A percentile compares a stretch with the other conserved stretches of the same genome.
Evolutionary conservation across 1,140 invertebrate genomes (phyloP).

Genomic region (Brachionus angularis): DNA sequence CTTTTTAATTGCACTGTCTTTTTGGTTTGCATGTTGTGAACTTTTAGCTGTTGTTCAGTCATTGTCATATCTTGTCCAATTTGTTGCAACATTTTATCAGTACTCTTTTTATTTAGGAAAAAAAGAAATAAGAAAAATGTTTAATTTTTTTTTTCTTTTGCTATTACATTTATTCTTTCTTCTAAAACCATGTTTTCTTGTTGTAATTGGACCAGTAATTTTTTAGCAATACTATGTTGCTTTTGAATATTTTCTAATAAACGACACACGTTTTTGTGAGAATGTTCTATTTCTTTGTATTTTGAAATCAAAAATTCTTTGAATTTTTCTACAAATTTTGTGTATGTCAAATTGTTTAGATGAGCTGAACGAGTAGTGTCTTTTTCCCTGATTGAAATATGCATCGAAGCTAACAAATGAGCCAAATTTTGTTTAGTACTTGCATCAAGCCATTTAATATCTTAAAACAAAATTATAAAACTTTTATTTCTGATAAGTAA

Average conservation of each 20-base stretch:
- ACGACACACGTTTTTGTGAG: slow-evolving; percentile 49
- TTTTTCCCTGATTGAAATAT: slow-evolving; percentile 53
- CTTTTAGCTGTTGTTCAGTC: slow-evolving; percentile 55
- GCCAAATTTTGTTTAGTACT: slow-evolving; percentile 55
- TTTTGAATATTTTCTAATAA: slow-evolving; percentile 52
- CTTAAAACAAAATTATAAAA: slow-evolving; percentile 45
- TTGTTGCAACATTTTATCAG: slow-evolving; percentile 54
- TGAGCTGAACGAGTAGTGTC: slow-evolving; percentile 54
- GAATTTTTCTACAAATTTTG: slow-evolving; percentile 57
- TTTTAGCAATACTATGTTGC: slow-evolving; percentile 50
- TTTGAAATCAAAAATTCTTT: slow-evolving; percentile 51
- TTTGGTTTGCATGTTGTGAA: slow-evolving; percentile 47
- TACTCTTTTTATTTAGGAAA: slow-evolving; percentile 48
- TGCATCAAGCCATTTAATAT: slow-evolving; percentile 52
- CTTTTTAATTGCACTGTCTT: slow-evolving; percentile 49
- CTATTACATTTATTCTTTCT: slow-evolving; percentile 54
- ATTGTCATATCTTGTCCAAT: slow-evolving; percentile 58
- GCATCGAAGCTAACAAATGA: slow-evolving; percentile 58
- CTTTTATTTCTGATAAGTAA: neutral
- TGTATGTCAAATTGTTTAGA: slow-evolving; percentile 55
- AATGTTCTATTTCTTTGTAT: slow-evolving; percentile 49
- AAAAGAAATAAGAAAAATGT: neutral
- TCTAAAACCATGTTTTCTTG: slow-evolving; percentile 57
- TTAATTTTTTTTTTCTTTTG: neutral
- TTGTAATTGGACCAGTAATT: slow-evolving; percentile 53